Conservation (phyloP, 2,888 invertebrate species). For the Sympetrum striolatum region DNA sequence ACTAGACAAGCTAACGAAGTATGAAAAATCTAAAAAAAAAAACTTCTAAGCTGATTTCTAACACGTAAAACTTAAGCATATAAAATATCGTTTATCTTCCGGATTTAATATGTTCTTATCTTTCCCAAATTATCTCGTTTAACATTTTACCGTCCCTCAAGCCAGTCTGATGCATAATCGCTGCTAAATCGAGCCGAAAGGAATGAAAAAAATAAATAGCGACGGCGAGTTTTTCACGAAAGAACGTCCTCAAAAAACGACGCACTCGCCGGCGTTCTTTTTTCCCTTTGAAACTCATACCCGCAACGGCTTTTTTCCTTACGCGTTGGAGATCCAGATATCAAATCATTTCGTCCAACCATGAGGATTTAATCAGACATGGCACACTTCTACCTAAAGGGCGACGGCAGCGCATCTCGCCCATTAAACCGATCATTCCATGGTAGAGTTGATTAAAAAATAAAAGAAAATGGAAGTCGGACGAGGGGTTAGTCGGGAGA, state of each 20-base stretch:
- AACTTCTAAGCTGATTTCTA: no score
- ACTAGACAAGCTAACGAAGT: no score
- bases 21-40: no score
- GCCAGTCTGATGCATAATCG: no score
- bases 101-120: no score
- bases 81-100: no score
- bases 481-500: background rate
- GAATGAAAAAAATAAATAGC: no score
- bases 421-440: constrained; percentile 27
- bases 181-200: no score
- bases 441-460: background rate
- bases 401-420: background rate
- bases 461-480: background rate
- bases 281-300: background rate
- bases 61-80: no score
- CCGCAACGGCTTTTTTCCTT: background rate
- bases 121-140: no score
- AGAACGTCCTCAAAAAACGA: background rate
- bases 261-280: background rate
- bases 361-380: background rate
- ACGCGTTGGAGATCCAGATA: background rate
- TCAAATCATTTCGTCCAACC: background rate
- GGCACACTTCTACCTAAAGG: background rate
- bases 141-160: no score
- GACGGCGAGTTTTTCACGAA: background rate